Evolutionary conservation across 2,113 vertebrate species (phyloP).

Genomic region (Cyanistes caeruleus): DNA sequence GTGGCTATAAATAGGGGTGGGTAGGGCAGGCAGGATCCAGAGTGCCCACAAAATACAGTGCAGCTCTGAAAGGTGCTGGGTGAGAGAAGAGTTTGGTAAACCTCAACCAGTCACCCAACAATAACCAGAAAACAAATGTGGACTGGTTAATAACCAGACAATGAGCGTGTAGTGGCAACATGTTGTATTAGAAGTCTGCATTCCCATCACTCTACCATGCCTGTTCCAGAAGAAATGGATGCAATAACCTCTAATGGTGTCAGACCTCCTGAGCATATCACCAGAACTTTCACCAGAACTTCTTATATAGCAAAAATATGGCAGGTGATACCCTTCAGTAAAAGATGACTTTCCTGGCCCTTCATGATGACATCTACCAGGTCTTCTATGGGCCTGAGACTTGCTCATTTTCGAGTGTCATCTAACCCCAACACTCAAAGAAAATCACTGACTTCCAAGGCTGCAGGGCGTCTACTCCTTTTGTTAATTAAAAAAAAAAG

Average conservation of each 20-base stretch:
- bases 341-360: background rate
- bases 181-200: background rate
- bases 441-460: background rate
- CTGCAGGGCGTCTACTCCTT: background rate
- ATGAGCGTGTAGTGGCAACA: background rate
- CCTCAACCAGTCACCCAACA: background rate
- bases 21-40: background rate
- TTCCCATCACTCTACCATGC: background rate
- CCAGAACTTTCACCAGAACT: fast-evolving
- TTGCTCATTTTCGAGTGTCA: background rate
- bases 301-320: background rate
- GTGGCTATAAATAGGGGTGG: background rate
- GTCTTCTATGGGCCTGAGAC: background rate
- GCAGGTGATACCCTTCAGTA: background rate
- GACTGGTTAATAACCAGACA: background rate
- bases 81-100: background rate
- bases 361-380: background rate
- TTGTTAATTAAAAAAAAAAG: background rate
- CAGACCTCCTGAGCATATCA: background rate
- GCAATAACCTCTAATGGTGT: background rate
- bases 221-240: background rate
- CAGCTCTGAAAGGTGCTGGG: background rate
- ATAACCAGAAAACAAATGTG: background rate
- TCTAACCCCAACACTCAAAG: background rate
- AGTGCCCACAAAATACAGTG: background rate